Evolutionary conservation across 1,140 invertebrate genomes (phyloP), one percentile per base, ranked within the genome.

Genomic region (Doryteuthis pealeii): DNA sequence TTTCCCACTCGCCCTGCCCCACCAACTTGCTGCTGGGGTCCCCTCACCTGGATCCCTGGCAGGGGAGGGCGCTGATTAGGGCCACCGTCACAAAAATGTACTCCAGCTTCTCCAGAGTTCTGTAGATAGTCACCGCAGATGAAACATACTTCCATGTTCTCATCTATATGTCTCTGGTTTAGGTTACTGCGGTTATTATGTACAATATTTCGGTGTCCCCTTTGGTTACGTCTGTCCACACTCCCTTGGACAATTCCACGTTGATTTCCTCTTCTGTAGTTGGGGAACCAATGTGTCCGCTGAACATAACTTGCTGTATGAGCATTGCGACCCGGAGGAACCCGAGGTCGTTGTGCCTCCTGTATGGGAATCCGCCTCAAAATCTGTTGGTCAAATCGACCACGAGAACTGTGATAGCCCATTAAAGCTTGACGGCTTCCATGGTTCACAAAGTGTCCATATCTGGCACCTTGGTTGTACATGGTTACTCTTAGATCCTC

Each of bases 101-200:
- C 76, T 0, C 82, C 82, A 2, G 76, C 70, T 45, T 84, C 80
- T 4, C 75, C 73, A 72, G 79, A 82, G 66, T 84, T 84, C 76
- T 84, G 82, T 32, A 84, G 70, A 35, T 74, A 74, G 67, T 84
- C 82, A 28, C 78, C 78, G 69, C 82, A 84, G 31, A 82, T 81
- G 71, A 80, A 82, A 65, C 82, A 84, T 32, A 78, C 62, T 33
- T 81, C 69, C 22, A 69, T 49, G n/a, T 69, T 65, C 12, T 74
- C 71, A 18, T 76, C 72, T 62, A 62, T 28, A 28, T 62, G 54
- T 62, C 54, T 62, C 26, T 62, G 54, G 26, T n/a, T 28, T 15
- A 22, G 12, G 45, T 49, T 49, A 15, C 45, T 12, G 10, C 26
- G 10, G 5, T 62, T 8, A 22, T 62, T 22, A 62, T 62, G 54